Evolutionary conservation across 2,888 invertebrate species (phyloP), one percentile per base, ranked within the genome.

Genomic region (Microctonus hyperodae): DNA sequence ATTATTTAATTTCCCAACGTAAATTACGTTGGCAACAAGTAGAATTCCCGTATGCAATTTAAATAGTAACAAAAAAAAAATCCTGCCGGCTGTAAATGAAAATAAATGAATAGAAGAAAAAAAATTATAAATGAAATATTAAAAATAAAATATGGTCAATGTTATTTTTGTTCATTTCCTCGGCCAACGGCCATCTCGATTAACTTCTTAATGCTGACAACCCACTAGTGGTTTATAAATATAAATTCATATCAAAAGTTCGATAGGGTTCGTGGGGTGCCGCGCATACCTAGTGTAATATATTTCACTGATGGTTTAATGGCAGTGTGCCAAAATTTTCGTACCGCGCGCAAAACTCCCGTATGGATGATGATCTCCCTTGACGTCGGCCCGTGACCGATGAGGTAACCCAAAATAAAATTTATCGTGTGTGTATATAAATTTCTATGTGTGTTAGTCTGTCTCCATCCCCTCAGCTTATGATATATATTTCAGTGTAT

Each of bases 361-460:
- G 63, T 69, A 67, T 70, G 68, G 70, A 73, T 65, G 75, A 78
- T 79, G 74, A 71, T 75, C 73, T 66, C 16, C 16, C 65, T 75
- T 73, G 78, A 77, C 73, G 78, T 73, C 70, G 73, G 75, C 70
- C 71, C 73, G 73, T 70, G 74, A 74, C 74, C 74, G 75, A 78
- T 79, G 77, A 79, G 74, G 76, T 76, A 76, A 80, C 76, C 67
- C 73, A 75, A 74, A 79, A 78, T 78, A 78, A 79, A 78, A 77
- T 75, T 58, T 63, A 53, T 58, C 63, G 7, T 16, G 44, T 37
- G 37, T n/a, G 44, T 44, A 16, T 44, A 16, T 44, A 16, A n/a
- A n/a, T n/a, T n/a, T n/a, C n/a, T n/a, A 16, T 44, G 16, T 44
- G 44, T 16, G 44, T 16, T 16, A 16, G 62, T 37, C 62, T 35